Conservation (phyloP, 2,113 vertebrate species). For the Paramisgurnus dabryanus region DNA sequence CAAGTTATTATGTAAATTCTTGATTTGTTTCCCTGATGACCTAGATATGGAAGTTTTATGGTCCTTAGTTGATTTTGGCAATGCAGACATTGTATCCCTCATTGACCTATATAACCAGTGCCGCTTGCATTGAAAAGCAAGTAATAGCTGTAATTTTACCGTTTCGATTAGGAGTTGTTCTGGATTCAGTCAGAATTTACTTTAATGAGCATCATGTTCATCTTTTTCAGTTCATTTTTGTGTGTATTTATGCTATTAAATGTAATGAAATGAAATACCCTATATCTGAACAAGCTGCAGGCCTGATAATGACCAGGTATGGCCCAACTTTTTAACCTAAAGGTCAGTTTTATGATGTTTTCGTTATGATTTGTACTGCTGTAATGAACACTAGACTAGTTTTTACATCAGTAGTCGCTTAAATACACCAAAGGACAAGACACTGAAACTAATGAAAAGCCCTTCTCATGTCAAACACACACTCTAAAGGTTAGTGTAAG, state of each 20-base stretch:
- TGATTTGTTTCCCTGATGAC: slow-evolving; percentile 12
- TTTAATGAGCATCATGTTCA: neutral
- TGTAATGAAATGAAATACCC: neutral
- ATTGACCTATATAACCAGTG: slow-evolving; percentile 1
- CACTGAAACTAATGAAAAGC: neutral
- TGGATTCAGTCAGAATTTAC: neutral
- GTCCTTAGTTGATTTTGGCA: neutral
- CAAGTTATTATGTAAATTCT: slow-evolving; percentile 11
- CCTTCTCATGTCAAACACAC: neutral
- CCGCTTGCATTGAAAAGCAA: neutral
- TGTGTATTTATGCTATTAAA: neutral
- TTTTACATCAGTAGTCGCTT: neutral
- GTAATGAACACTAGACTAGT: neutral
- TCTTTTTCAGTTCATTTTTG: neutral
- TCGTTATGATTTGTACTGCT: neutral
- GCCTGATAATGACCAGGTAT: neutral
- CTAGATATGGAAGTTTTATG: slow-evolving; percentile 8
- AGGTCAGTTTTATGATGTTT: too few species aligned
- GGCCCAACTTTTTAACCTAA: neutral
- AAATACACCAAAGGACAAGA: neutral
- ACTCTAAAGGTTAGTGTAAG: neutral
- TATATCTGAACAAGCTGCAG: neutral
- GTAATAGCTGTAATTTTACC: neutral
- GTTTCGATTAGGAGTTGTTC: neutral
- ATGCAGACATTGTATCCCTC: neutral